Evolutionary conservation across 2,113 vertebrate species (phyloP).

Genomic region (Crotalus helleri): DNA sequence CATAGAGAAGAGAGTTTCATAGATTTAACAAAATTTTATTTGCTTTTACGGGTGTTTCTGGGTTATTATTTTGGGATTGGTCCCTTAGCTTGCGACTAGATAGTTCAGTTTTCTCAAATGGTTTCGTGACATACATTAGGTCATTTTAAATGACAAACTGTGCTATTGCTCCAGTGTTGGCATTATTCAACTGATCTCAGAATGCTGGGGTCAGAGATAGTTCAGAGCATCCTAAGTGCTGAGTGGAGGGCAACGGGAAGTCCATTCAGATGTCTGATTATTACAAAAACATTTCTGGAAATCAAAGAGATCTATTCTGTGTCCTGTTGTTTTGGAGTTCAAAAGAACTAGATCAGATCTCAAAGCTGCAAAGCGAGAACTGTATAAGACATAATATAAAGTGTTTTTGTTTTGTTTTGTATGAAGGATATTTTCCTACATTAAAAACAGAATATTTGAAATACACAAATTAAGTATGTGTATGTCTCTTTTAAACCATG

Average conservation of each 20-base stretch:
- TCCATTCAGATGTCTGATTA: constrained; percentile 52
- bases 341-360: constrained; percentile 37
- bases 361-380: constrained; percentile 1
- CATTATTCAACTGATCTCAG: constrained; percentile 3
- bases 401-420: not conserved
- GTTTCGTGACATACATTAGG: constrained; percentile 2
- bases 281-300: constrained; percentile 57
- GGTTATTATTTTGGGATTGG: not conserved
- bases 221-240: constrained; percentile 46
- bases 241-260: constrained; percentile 31
- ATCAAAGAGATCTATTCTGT: constrained; percentile 46
- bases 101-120: not conserved
- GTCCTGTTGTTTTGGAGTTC: constrained; percentile 54
- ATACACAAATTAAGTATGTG: constrained; percentile 50
- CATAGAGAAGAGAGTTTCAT: not conserved
- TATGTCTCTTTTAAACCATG: constrained; percentile 50
- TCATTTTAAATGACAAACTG: constrained; percentile 1
- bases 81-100: not conserved
- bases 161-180: constrained; percentile 16
- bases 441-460: constrained; percentile 46
- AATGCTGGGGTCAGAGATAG: constrained; percentile 21
- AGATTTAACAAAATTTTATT: not conserved
- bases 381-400: constrained; percentile 21
- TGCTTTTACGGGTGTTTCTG: not conserved
- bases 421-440: constrained; percentile 29